Evolutionary conservation across 2,888 invertebrate species (phyloP).

Genomic region (Drosophila villosipedis): DNA sequence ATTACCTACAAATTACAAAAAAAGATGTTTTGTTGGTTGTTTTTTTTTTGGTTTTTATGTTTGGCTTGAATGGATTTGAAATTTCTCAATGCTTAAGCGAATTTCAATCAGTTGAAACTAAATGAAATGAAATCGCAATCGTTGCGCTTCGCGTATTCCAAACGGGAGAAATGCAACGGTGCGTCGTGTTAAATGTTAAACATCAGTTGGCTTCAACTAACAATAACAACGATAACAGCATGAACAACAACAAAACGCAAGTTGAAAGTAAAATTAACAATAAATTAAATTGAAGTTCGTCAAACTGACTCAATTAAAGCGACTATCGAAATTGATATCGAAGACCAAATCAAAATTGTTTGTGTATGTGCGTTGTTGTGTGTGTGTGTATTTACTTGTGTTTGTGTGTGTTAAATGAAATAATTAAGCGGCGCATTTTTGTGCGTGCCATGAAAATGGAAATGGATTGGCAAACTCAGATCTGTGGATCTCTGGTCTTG

Average conservation of each 20-base stretch:
- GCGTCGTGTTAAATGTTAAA: slow-evolving; percentile 43
- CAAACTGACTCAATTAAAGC: slow-evolving; percentile 64
- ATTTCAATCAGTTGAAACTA: slow-evolving; percentile 39
- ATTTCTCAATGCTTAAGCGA: slow-evolving; percentile 16
- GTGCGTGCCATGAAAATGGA: slow-evolving; percentile 60
- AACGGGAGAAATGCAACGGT: slow-evolving; percentile 45
- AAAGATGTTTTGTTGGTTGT: not conserved
- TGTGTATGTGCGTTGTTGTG: slow-evolving; percentile 1
- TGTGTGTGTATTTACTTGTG: slow-evolving; percentile 8
- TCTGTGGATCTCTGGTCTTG: slow-evolving; percentile 39
- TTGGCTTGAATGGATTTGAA: slow-evolving; percentile 14
- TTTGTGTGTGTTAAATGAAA: slow-evolving; percentile 32
- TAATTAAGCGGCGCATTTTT: slow-evolving; percentile 50
- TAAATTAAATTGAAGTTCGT: slow-evolving; percentile 70
- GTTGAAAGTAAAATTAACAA: slow-evolving; percentile 64
- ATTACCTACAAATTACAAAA: not conserved
- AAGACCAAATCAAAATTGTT: slow-evolving; percentile 18
- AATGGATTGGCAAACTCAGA: slow-evolving; percentile 32
- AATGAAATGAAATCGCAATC: slow-evolving; percentile 49
- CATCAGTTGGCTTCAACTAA: slow-evolving; percentile 19
- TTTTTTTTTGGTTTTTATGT: slow-evolving; percentile 2
- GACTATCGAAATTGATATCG: slow-evolving; percentile 42
- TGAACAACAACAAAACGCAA: slow-evolving; percentile 37
- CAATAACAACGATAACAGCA: slow-evolving; percentile 16
- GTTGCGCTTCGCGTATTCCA: slow-evolving; percentile 40